phyloP scores from a whole-genome alignment of 2,888 invertebrate genomes.

The Pandemis cinnamomeana region DNA sequence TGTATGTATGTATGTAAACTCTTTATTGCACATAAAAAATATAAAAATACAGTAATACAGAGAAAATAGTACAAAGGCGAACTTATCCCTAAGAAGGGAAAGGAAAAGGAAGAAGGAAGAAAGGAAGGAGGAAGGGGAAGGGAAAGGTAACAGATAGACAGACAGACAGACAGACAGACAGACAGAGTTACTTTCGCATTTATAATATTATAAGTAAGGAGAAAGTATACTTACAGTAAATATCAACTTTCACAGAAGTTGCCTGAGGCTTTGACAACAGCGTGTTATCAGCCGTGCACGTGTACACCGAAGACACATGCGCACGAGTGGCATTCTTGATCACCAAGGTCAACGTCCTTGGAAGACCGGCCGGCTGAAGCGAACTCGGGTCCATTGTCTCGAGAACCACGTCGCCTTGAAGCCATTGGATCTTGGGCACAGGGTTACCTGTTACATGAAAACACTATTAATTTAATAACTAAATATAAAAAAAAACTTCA shows the following conservation, averaged over 20 bases:
- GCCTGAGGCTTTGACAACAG: slow-evolving; percentile 86
- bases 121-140: too few relatives aligned
- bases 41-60: too few relatives aligned
- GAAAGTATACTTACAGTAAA: slow-evolving; percentile 80
- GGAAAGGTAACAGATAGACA: too few relatives aligned
- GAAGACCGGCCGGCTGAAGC: slow-evolving; percentile 57
- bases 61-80: too few relatives aligned
- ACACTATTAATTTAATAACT: background rate
- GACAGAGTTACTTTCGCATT: too few relatives aligned
- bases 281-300: slow-evolving; percentile 89
- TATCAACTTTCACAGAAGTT: slow-evolving; percentile 87
- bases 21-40: too few relatives aligned
- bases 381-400: slow-evolving; percentile 65
- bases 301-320: slow-evolving; percentile 87
- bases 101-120: too few relatives aligned
- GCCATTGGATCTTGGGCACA: slow-evolving; percentile 76
- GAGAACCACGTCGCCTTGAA: slow-evolving; percentile 71
- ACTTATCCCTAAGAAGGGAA: too few relatives aligned
- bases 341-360: slow-evolving; percentile 64
- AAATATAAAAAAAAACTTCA: too few relatives aligned
- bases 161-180: too few relatives aligned
- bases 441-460: slow-evolving; percentile 66
- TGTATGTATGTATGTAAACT: too few relatives aligned
- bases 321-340: slow-evolving; percentile 79
- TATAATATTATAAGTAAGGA: too few relatives aligned